Evolutionary conservation across 2,888 invertebrate genomes (phyloP).

Genomic region (Dichetophora obliterata): DNA sequence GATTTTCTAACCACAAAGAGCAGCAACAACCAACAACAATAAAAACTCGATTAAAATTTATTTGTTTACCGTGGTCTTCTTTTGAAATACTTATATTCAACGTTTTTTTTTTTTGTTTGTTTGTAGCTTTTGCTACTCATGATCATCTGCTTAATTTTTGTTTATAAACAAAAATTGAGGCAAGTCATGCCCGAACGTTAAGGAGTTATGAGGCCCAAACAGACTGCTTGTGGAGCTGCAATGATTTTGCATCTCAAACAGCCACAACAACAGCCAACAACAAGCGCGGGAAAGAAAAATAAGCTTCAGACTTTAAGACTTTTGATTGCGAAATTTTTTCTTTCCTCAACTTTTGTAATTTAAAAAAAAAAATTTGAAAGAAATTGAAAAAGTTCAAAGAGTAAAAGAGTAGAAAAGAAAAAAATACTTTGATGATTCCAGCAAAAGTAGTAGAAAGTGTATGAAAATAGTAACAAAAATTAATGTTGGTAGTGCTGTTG

Average conservation of each 20-base stretch:
- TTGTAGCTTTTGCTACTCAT: not conserved
- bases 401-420: not conserved
- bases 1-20: not conserved
- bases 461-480: constrained; percentile 12
- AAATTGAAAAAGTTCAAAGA: not conserved
- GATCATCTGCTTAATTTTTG: not conserved
- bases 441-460: constrained; percentile 20
- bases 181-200: not conserved
- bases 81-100: not conserved
- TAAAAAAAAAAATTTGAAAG: not conserved
- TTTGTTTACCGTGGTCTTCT: constrained; percentile 16
- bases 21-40: not conserved
- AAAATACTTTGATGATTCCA: not conserved
- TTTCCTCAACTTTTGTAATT: not conserved
- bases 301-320: not conserved
- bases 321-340: constrained; percentile 9
- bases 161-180: not conserved
- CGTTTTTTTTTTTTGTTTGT: not conserved
- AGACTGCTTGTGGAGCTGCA: not conserved
- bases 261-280: too few species aligned
- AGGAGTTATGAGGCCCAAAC: not conserved
- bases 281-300: too few species aligned
- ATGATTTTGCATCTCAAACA: not conserved
- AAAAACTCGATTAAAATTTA: constrained; percentile 31
- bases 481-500: not conserved